Evolutionary conservation across 35 echinoderm and acorn worm species (phyloP).

Genomic region (Hemicentrotus pulcherrimus): DNA sequence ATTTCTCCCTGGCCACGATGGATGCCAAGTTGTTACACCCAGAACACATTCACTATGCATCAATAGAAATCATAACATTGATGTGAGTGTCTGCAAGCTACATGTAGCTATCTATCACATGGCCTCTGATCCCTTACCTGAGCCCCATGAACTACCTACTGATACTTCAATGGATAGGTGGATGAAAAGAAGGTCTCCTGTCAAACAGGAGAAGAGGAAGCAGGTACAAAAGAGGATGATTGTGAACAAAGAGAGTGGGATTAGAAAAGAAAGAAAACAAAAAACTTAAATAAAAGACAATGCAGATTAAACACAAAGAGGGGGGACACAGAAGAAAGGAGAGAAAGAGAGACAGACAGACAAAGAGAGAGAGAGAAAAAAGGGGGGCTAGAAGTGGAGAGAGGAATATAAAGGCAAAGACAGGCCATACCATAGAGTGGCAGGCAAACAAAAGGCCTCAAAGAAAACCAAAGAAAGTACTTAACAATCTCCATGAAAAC

Average conservation of each 20-base stretch:
- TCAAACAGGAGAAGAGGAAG: background rate
- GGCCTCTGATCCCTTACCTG: background rate
- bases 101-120: background rate
- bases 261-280: background rate
- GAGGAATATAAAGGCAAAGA: too few relatives aligned
- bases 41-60: background rate
- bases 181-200: background rate
- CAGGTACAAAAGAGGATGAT: background rate
- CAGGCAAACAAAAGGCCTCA: too few relatives aligned
- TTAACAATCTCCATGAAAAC: too few relatives aligned
- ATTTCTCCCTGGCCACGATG: background rate
- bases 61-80: background rate
- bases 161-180: background rate
- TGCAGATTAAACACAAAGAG: too few relatives aligned
- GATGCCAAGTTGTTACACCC: background rate
- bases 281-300: background rate
- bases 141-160: background rate
- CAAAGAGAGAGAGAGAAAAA: too few relatives aligned
- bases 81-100: background rate
- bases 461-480: too few relatives aligned
- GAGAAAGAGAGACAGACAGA: background rate
- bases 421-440: too few relatives aligned
- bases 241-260: background rate
- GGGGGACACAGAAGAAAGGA: too few relatives aligned
- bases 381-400: too few relatives aligned